Conservation (phyloP, 23 tunicate species). For the Ciona savignyi region DNA sequence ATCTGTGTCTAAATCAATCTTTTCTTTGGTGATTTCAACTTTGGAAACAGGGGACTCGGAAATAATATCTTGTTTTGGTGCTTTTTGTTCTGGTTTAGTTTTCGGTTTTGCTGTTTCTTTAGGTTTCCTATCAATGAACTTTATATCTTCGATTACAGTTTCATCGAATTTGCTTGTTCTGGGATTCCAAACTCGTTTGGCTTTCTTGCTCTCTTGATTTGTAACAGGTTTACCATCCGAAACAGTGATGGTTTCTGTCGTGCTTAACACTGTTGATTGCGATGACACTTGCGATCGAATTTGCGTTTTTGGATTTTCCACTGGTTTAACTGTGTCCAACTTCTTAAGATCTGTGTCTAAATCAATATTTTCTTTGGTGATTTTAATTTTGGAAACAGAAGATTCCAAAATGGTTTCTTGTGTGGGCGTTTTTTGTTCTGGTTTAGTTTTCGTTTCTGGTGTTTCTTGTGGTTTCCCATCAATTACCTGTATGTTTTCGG, state of each 20-base stretch:
- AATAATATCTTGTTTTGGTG: neutral
- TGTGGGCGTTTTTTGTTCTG: neutral
- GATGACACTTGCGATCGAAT: neutral
- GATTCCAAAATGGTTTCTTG: neutral
- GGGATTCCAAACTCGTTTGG: conserved; percentile 36
- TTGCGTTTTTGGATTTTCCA: neutral
- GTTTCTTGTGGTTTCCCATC: neutral
- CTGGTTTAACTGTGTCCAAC: neutral
- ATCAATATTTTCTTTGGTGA: neutral
- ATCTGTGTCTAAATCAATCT: neutral
- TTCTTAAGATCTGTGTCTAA: neutral
- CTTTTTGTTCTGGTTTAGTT: neutral
- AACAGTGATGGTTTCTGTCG: neutral
- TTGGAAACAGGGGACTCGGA: neutral
- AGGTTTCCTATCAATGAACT: neutral
- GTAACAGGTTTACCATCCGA: neutral
- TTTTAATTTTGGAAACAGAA: neutral
- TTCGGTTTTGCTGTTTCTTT: neutral
- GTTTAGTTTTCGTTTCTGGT: neutral
- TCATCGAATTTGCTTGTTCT: conserved; percentile 24
- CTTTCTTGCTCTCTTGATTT: conserved; percentile 2
- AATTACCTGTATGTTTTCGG: too few relatives aligned
- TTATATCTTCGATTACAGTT: conserved; percentile 22
- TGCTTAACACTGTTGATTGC: neutral
- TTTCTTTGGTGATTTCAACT: neutral